Evolutionary conservation across 2,113 vertebrate genomes (phyloP).

Genomic region (Salvelinus namaycush): DNA sequence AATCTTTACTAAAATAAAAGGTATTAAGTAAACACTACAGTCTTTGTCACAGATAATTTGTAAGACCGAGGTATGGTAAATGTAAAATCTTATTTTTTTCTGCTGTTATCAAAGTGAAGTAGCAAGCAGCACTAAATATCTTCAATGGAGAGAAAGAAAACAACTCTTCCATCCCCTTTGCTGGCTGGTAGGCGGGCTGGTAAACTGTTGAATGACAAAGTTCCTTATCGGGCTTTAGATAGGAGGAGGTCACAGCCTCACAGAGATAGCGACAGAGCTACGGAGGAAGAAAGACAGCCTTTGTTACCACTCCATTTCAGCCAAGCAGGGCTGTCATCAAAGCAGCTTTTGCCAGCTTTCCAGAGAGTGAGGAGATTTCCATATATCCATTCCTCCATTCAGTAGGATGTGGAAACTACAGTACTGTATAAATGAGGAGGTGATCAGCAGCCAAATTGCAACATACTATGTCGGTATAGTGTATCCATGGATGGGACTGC

Average conservation of each 20-base stretch:
- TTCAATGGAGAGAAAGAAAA: background rate
- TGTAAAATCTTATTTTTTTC: too few species aligned
- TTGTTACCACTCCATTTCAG: slow-evolving; percentile 49
- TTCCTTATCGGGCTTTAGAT: slow-evolving; percentile 56
- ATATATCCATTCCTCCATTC: slow-evolving; percentile 3
- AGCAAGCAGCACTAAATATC: too few species aligned
- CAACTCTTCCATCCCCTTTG: background rate
- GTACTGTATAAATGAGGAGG: too few species aligned
- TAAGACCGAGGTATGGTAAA: too few species aligned
- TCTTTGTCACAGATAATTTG: too few species aligned
- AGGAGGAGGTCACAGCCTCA: slow-evolving; percentile 56
- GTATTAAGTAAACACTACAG: too few species aligned
- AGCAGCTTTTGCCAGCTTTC: slow-evolving; percentile 43
- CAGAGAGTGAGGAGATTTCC: background rate
- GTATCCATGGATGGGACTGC: too few species aligned
- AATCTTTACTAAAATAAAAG: too few species aligned
- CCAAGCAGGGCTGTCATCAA: slow-evolving; percentile 55
- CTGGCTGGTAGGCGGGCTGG: background rate
- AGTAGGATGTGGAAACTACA: slow-evolving; percentile 21
- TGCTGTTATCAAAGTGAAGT: too few species aligned
- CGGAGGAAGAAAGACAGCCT: slow-evolving; percentile 56
- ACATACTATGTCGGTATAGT: too few species aligned
- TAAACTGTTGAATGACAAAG: slow-evolving; percentile 50
- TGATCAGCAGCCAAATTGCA: too few species aligned
- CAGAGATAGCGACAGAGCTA: slow-evolving; percentile 32